Base-by-base conservation (phyloP, 2,113 vertebrate genomes). In the Brachionichthys hirsutus region DNA sequence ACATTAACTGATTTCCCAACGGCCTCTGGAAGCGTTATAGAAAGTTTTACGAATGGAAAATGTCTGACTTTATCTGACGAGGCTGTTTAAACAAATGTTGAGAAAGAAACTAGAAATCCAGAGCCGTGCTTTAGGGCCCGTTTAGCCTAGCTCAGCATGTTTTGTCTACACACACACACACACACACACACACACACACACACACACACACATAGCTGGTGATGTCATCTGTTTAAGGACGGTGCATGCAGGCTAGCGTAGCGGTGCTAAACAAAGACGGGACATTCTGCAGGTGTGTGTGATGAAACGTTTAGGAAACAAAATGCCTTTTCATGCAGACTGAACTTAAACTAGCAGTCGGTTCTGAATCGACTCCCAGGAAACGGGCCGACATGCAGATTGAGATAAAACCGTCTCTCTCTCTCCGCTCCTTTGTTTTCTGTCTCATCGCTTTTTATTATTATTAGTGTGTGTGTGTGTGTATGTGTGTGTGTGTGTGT, bases 271-370 rank as follows among this genome's bases (percentile, higher is more conserved):
- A 83, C 77, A 51, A 77, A 84, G 75, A 15, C 41, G 51, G 72
- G 62, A 80, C n/a, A 77, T 71, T 68, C 64, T 62, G 72, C 81
- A 84, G 77, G 78, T 83, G 84, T 77, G 38, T 63, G 54, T 47
- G 71, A 78, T 78, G 63, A 72, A 24, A 58, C 34, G 19, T 40
- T 12, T 36, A 53, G 55, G 42, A 49, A 13, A 50, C 1, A 65
- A 66, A 70, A 51, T 3, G 9, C 55, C 18, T 1, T 9, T 13
- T 53, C 12, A 38, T 30, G 20, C 34, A 51, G 57, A 62, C 71
- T 56, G 24, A 56, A 43, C 19, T 17, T 46, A 19, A 38, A 20
- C 17, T 2, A 14, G 12, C 12, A 7, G 51, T 55, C 48, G 30
- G 53, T 53, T 16, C 7, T 36, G 15, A 67, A 47, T 15, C 53